A percentile compares a stretch with the other conserved stretches of the same genome.
Conservation (phyloP, 2,797 vertebrate genomes). For the Cyprinella venusta region DNA sequence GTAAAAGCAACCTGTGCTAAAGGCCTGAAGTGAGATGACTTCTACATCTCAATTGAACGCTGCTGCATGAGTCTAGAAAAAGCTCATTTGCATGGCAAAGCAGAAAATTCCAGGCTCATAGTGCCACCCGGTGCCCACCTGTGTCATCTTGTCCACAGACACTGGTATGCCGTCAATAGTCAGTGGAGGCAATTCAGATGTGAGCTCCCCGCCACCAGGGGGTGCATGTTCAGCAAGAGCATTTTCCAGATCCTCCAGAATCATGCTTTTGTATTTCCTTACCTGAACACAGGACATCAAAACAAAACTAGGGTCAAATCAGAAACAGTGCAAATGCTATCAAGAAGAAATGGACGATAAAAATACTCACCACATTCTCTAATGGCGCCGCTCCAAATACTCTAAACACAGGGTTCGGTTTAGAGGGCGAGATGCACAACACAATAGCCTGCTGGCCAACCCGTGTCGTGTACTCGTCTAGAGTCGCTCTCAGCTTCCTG, state of each 20-base stretch:
- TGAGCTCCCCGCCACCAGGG: conserved; percentile 86
- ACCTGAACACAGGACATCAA: conserved; percentile 78
- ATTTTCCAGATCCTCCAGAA: conserved; percentile 95
- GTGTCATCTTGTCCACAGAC: conserved; percentile 99
- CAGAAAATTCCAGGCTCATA: conserved; percentile 4
- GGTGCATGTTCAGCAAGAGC: conserved; percentile 95
- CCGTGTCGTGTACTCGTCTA: conserved; percentile 97
- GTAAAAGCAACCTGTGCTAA: not conserved
- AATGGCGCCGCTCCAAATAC: conserved; percentile 97
- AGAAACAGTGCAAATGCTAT: not conserved
- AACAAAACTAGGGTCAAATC: conserved; percentile 44
- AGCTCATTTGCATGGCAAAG: not conserved
- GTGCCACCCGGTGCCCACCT: conserved; percentile 81
- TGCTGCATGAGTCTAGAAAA: not conserved
- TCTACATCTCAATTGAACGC: not conserved
- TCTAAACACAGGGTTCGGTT: conserved; percentile 97
- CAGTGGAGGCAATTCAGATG: conserved; percentile 93
- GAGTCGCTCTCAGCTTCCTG: conserved; percentile 93
- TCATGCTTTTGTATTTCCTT: conserved; percentile 97
- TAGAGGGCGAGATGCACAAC: conserved; percentile 95
- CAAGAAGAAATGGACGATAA: not conserved
- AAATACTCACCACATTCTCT: conserved; percentile 93
- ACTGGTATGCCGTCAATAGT: conserved; percentile 98
- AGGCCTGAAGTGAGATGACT: not conserved
- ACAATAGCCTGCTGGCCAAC: conserved; percentile 99